phyloP scores from a whole-genome alignment of 2,113 vertebrate genomes.

The Oreochromis tanganicae region DNA sequence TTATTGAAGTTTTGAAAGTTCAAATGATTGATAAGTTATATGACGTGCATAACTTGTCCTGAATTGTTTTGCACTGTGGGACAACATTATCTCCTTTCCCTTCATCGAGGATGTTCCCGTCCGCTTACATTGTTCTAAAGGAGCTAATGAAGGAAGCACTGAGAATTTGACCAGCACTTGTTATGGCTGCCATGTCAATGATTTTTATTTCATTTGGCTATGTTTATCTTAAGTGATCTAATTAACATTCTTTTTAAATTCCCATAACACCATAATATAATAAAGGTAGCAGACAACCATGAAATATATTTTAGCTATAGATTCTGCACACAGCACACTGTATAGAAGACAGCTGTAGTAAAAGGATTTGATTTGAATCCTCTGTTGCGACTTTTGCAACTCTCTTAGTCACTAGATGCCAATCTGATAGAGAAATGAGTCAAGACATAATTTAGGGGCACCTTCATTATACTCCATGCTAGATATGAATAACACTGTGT shows the following conservation, averaged over 20 bases:
- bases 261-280: not conserved
- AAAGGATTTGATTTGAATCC: not conserved
- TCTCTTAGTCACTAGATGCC: not conserved
- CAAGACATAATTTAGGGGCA: not conserved
- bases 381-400: not conserved
- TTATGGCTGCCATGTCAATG: not conserved
- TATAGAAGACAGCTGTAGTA: not conserved
- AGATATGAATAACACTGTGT: not conserved
- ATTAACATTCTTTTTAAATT: not conserved
- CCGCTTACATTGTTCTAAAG: not conserved
- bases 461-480: not conserved
- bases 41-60: no score
- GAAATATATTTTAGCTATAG: not conserved
- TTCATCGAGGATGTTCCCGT: no score
- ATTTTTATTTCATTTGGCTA: not conserved
- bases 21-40: no score
- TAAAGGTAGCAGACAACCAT: not conserved
- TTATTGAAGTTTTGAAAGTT: no score
- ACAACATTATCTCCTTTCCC: not conserved
- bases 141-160: not conserved
- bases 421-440: not conserved
- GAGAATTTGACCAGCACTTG: not conserved
- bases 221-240: not conserved
- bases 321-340: not conserved
- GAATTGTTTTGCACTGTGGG: not conserved